Base-by-base conservation (phyloP, 2,888 invertebrate genomes). In the Hydropsyche betteni region DNA sequence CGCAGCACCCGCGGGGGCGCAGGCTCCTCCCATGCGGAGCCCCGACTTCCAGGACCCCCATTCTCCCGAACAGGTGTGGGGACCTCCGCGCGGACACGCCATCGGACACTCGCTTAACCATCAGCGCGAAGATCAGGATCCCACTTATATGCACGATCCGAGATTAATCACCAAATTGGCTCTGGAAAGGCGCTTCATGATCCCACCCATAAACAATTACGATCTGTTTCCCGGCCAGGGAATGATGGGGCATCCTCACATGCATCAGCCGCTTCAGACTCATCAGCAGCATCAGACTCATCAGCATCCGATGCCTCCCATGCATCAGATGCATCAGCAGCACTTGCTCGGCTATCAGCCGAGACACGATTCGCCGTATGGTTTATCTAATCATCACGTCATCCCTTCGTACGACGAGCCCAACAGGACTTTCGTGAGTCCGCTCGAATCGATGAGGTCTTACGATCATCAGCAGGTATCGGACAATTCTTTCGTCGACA, bases 151-250 rank as follows among this genome's bases (percentile, higher is more conserved):
- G 58, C 58, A 55, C 14, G 55, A 55, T 16, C 14, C 55, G 7
- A 55, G 55, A 6, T 16, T 58, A 0, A 10, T 64, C 64, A 36
- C 64, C 36, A 64, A 64, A 4, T 5, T 64, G 3, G 36, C 34
- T 6, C 34, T 64, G 5, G 36, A 51, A 2, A n/a, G 53, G 6
- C 84, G 75, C 16, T 76, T 86, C 14, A 86, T 87, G 74, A 84
- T 88, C 64, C 87, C 87, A 0, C 87, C 87, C 0, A 84, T 86
- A 84, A 82, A 85, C 76, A 86, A 87, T 81, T 88, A 87, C 79
- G 88, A 88, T 79, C 82, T 86, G 50, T 87, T 87, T 80, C 86
- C 85, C 80, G 85, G 84, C 75, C 86, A 61, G 24, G 5, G 85
- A 79, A 84, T 84, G 5, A 79, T 76, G 80, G 79, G 78, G 76